phyloP scores from a whole-genome alignment of 30 jellyfish, hydroid and myxozoan genomes.

The Aurelia sp. region DNA sequence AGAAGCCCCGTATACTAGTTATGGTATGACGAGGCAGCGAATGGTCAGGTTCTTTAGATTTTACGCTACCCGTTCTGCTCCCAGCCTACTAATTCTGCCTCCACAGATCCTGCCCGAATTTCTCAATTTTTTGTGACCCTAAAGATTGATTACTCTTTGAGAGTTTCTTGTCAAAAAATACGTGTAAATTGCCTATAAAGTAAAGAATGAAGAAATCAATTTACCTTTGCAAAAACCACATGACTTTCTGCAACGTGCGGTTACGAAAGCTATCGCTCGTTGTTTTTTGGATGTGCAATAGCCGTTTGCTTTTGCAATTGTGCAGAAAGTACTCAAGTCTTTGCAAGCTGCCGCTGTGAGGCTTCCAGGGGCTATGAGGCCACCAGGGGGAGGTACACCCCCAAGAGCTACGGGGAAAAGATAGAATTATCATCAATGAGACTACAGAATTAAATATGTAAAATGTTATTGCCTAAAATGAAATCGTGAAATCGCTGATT shows the following conservation, averaged over 20 bases:
- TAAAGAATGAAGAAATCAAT: neutral
- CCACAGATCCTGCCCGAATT: no score
- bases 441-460: no score
- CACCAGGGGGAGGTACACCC: conserved; percentile 16
- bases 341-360: conserved; percentile 16
- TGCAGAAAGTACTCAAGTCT: conserved; percentile 34
- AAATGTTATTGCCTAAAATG: neutral
- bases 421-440: neutral
- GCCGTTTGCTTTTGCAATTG: conserved; percentile 34
- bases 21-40: no score
- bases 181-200: neutral
- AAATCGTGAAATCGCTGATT: no score
- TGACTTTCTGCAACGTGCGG: conserved; percentile 57
- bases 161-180: neutral
- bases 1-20: no score
- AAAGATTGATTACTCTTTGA: neutral
- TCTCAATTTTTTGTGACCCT: no score
- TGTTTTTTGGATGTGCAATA: conserved; percentile 20
- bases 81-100: no score
- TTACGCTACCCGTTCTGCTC: no score
- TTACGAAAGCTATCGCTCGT: conserved; percentile 22
- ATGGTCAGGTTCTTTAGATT: no score
- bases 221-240: conserved; percentile 65
- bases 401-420: neutral
- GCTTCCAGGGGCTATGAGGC: conserved; percentile 50